phyloP scores from a whole-genome alignment of 2,113 vertebrate species.

The Chaetodon auriga region DNA sequence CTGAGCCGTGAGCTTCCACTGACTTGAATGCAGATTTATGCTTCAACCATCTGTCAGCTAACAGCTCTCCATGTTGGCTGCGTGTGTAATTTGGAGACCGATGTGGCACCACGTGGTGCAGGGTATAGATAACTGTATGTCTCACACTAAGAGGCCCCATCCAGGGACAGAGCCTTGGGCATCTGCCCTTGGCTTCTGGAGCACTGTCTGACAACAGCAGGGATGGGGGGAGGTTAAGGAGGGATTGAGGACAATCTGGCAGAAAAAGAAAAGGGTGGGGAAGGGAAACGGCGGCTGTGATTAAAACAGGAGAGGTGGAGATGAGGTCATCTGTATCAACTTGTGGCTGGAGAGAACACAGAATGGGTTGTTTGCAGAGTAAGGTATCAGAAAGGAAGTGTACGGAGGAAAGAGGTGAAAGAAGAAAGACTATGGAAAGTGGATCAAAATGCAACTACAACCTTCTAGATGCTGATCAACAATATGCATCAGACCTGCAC shows the following conservation, averaged over 20 bases:
- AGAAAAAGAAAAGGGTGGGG: neutral
- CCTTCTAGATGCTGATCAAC: neutral
- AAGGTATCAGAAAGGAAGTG: neutral
- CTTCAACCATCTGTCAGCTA: slow-evolving; percentile 72
- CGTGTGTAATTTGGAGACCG: slow-evolving; percentile 57
- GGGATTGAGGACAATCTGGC: slow-evolving; percentile 9
- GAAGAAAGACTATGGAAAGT: neutral
- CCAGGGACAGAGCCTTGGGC: slow-evolving; percentile 34
- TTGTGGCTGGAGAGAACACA: neutral
- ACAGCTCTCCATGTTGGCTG: slow-evolving; percentile 57
- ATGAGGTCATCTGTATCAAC: slow-evolving; percentile 12
- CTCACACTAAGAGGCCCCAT: slow-evolving; percentile 33
- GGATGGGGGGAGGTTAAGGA: slow-evolving; percentile 44
- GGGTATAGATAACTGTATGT: slow-evolving; percentile 51
- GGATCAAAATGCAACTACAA: neutral
- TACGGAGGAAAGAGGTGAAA: neutral
- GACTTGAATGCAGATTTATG: slow-evolving; percentile 69
- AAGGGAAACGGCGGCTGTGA: neutral
- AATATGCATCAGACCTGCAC: neutral
- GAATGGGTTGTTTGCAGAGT: neutral
- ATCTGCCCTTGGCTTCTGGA: slow-evolving; percentile 46
- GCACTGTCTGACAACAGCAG: slow-evolving; percentile 39
- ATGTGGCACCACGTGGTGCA: slow-evolving; percentile 28
- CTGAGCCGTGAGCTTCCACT: slow-evolving; percentile 46
- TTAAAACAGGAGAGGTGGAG: slow-evolving; percentile 2